These are phyloP conservation scores for Andrena chrysosceles DNA, from an alignment of 2,888 invertebrate genomes.

Conservation along the genomic window DNA sequence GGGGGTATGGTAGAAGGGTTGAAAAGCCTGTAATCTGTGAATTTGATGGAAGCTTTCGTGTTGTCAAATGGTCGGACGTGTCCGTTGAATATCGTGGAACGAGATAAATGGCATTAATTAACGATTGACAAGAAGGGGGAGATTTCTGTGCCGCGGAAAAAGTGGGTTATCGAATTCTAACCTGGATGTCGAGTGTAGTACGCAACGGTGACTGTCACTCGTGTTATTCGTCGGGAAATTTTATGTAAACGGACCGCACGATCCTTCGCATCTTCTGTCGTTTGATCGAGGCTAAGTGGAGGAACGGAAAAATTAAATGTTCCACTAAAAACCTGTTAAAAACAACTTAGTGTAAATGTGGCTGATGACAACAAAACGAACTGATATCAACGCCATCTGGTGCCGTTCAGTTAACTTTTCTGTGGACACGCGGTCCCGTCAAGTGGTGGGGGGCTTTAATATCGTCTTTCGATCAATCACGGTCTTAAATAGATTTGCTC, in stretches of 20 bases:
- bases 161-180: slow-evolving; percentile 79
- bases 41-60: not conserved
- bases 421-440: slow-evolving; percentile 63
- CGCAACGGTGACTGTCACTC: slow-evolving; percentile 60
- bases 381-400: slow-evolving; percentile 71
- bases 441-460: slow-evolving; percentile 31
- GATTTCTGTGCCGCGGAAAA: slow-evolving; percentile 47
- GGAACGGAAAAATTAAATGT: slow-evolving; percentile 63
- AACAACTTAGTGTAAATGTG: slow-evolving; percentile 80
- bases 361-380: slow-evolving; percentile 83
- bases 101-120: not conserved
- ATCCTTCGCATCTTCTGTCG: slow-evolving; percentile 60
- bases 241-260: slow-evolving; percentile 18
- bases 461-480: slow-evolving; percentile 49
- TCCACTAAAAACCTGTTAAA: slow-evolving; percentile 73
- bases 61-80: not conserved
- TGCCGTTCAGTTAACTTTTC: slow-evolving; percentile 38
- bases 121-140: not conserved
- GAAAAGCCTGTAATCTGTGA: not conserved
- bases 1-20: not conserved
- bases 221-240: slow-evolving; percentile 53
- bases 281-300: slow-evolving; percentile 30
- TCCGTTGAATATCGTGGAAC: not conserved
- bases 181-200: slow-evolving; percentile 71
- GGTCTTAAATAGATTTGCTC: slow-evolving; percentile 26